Base-by-base conservation (phyloP, 2,113 vertebrate genomes). In the Colinus virginianus region DNA sequence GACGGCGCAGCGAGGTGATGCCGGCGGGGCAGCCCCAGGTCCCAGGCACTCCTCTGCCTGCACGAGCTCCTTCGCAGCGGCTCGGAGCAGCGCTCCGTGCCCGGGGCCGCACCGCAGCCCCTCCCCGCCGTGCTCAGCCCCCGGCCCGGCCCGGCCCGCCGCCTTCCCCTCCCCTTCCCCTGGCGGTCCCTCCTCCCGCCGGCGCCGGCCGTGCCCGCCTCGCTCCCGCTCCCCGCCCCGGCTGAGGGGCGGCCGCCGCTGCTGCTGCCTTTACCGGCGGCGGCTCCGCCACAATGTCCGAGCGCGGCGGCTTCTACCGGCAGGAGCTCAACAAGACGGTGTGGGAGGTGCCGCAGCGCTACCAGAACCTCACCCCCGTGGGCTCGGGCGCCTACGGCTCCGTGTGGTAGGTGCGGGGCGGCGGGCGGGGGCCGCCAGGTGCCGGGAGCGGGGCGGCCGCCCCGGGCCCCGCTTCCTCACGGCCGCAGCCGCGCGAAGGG, bases 341-440 rank as follows among this genome's bases (percentile, higher is more conserved):
- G 90, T 98, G 98, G 98, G 98, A 98, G 95, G 98, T 98, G 61
- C 98, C 98, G 43, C 97, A 97, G 94, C 97, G 98, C 88, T 97
- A 98, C 90, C 98, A 97, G 96, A 95, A 96, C 70, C 97, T 98
- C 56, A 97, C 97, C 45, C 98, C 98, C 17, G 98, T 98, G 87
- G 98, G 98, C 95, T 98, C 98, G 36, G 98, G 98, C 30, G 98
- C 98, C 76, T 98, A 98, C 84, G 98, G 98, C 90, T 98, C 98
- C 3, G 98, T 98, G 71, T 98, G 98, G 98, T 98, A 96, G 91
- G 97, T 96, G 84, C 83, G 30, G 69, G 87, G 70, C 53, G 43
- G n/a, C 32, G 62, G 78, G 64, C 20, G 45, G 58, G 38, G 43
- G 36, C 36, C 67, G 49, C 78, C 68, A 78, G 56, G 90, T 83